Evolutionary conservation across 2,797 vertebrate species (phyloP), one percentile per base, ranked within the genome.

Genomic region (Cyprinodon diabolis): DNA sequence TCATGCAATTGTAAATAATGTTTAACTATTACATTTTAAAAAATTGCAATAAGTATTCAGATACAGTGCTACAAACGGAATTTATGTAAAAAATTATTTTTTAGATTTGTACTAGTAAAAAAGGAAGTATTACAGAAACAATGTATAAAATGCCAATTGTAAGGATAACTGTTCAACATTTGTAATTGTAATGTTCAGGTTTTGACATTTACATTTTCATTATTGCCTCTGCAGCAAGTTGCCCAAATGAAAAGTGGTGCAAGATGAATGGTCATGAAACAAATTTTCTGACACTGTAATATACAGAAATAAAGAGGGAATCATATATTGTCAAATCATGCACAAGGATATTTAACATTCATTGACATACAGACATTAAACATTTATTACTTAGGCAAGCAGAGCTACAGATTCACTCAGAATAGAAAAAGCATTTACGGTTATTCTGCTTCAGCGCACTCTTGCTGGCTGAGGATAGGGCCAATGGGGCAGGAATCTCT

Each of bases 401-500:
- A 40, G 48, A 68, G 52, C 65, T 65, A 52, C 19, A 45, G 65
- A 81, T 51, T 56, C 0, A 66, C 84, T 79, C 47, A 6, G 43
- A 79, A 79, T 71, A 75, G 52, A 69, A 68, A 74, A 45, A 69
- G 80, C 80, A 60, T 78, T 72, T 79, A 56, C 76, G 60, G 19
- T 65, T 65, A 45, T 65, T 63, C 21, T 72, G 60, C 78, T 73
- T 70, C 65, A 57, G 74, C 80, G 62, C 55, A 55, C 58, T 66
- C 14, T 65, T 54, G 66, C 78, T 63, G 75, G 74, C 73, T 58
- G 68, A 77, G 78, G 77, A 67, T 9, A n/a, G 55, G 79, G 80
- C 80, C 82, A 58, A 71, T 71, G 74, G 86, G 82, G 75, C 83
- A 81, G 83, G 85, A 87, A 84, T 81, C 86, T 75, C 71, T 37